These are phyloP conservation scores for Empidonax traillii DNA, from an alignment of 2,113 vertebrate genomes.

Conservation along the genomic window DNA sequence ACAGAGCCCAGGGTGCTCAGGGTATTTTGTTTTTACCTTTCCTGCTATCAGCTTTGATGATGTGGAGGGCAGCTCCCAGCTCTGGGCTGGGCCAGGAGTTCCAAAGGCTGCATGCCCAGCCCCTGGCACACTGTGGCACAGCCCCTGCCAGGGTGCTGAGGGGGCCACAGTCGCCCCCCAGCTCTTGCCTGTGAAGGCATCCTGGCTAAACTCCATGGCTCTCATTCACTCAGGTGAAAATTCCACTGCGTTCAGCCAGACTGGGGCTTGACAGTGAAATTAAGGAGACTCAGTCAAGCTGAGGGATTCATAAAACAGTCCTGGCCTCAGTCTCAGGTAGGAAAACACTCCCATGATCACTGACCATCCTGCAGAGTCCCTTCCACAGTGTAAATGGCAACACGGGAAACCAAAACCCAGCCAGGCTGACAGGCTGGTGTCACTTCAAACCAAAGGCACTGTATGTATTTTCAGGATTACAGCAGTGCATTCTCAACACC, in stretches of 20 bases:
- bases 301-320: background rate
- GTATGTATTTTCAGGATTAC: fast-evolving
- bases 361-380: fast-evolving
- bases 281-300: background rate
- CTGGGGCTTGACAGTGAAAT: background rate
- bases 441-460: background rate
- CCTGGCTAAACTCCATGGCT: background rate
- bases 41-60: background rate
- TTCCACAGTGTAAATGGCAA: background rate
- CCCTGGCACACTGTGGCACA: fast-evolving
- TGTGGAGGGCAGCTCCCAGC: background rate
- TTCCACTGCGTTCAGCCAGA: background rate
- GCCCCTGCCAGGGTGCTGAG: background rate
- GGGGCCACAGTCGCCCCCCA: background rate
- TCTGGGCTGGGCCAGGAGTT: background rate
- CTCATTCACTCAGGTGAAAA: background rate
- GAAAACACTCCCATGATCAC: background rate
- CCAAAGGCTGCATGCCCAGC: background rate
- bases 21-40: background rate
- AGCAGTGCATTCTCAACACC: fast-evolving
- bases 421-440: fast-evolving
- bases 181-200: background rate
- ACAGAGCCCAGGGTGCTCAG: fast-evolving
- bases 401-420: background rate
- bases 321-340: background rate